Base-by-base conservation (phyloP, 2,113 vertebrate genomes). In the Corapipo altera region DNA sequence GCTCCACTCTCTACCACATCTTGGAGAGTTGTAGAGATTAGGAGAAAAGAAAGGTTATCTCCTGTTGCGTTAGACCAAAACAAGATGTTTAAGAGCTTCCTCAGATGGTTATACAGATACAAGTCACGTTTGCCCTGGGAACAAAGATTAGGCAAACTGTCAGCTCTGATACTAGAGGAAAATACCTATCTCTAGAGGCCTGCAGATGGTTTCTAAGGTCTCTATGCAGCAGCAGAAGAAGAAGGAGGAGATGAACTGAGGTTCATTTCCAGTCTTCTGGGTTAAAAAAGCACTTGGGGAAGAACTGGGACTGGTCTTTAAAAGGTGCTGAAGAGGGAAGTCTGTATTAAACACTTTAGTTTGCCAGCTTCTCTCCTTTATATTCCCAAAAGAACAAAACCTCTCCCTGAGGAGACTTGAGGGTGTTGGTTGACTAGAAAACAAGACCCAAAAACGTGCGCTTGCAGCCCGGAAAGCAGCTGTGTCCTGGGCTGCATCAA, bases 391-490 rank as follows among this genome's bases (percentile, higher is more conserved):
- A 70, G 30, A 55, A 81, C 19, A 48, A 80, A 78, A 49, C 6
- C 9, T 33, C 12, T 49, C 30, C 6, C 30, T 83, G 49, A 57
- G 48, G 48, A 35, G 32, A 33, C 8, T 8, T 14, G 55, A 55
- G 12, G 41, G 11, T 61, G 21, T 32, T 62, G 46, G 3, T 41
- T 69, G 21, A 27, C 20, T 11, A 7, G n/a, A 44, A 39, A 41
- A 6, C 12, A 8, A 15, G 41, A 46, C 33, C 13, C 0, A 1
- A 15, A 6, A 43, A 11, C 1, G 12, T 12, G n/a, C 17, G 5
- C 20, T 61, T 15, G 1, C 11, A 70, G 3, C 9, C 64, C 5
- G 7, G 14, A 15, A 32, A 41, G 20, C 17, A 55, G 0, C 0
- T 0, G 7, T 54, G 13, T 41, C 70, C 30, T 35, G 48, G 21